phyloP scores from a whole-genome alignment of 2,888 invertebrate genomes.

The Cerastis rubricosa region DNA sequence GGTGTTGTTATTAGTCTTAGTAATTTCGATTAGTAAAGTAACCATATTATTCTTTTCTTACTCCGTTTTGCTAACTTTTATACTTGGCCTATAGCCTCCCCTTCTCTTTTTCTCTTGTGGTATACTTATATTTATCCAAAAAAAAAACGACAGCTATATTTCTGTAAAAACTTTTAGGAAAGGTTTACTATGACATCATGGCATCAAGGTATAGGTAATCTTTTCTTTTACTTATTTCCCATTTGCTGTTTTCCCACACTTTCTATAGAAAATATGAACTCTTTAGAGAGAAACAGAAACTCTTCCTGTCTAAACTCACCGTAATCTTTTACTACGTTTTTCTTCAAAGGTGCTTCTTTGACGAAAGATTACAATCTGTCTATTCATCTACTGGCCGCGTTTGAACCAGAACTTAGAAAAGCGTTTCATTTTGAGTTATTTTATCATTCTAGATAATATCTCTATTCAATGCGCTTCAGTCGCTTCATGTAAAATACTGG shows the following conservation, averaged over 20 bases:
- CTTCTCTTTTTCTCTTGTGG: not conserved
- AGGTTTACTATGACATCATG: not conserved
- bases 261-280: slow-evolving; percentile 29
- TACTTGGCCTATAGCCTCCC: not conserved
- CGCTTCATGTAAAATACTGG: too few relatives aligned
- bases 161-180: not conserved
- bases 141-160: too few relatives aligned
- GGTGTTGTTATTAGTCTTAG: not conserved
- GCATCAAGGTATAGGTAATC: not conserved
- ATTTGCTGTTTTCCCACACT: slow-evolving; percentile 16
- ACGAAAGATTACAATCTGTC: slow-evolving; percentile 48
- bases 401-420: slow-evolving; percentile 21
- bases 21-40: too few relatives aligned
- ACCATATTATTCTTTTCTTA: too few relatives aligned
- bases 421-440: slow-evolving; percentile 10
- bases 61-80: not conserved
- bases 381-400: slow-evolving; percentile 32
- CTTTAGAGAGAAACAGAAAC: not conserved
- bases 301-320: not conserved
- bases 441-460: slow-evolving; percentile 16
- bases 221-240: not conserved
- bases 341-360: slow-evolving; percentile 39
- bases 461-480: slow-evolving; percentile 10
- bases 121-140: too few relatives aligned
- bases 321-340: slow-evolving; percentile 28